Base-by-base conservation (phyloP, 1,140 invertebrate species). In the Scaptomyza pallida region DNA sequence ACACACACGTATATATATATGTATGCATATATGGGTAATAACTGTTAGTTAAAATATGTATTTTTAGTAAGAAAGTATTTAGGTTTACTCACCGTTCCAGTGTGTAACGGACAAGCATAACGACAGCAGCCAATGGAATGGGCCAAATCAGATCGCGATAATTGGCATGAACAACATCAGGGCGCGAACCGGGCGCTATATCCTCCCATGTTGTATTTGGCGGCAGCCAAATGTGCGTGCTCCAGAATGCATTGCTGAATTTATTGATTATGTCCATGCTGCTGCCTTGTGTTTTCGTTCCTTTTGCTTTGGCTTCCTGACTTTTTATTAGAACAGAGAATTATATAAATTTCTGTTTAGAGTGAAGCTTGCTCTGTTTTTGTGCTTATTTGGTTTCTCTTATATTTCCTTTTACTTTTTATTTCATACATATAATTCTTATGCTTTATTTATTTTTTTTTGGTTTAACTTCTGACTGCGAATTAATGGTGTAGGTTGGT, bases 181-280 rank as follows among this genome's bases (percentile, higher is more conserved):
- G 93, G 74, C 94, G 95, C 44, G 95, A 93, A 68, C 94, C 96
- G 17, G 97, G 95, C 76, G 94, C 93, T 44, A 98, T 94, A 89
- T 98, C 95, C n/a, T 93, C 93, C 97, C 97, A 98, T 79, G 96
- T 96, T 62, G 95, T 95, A 91, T 97, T 97, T 67, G 97, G 96
- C 62, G 97, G 97, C 81, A 97, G 93, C 97, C 97, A 98, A 81
- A 98, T 92, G 81, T 94, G 92, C 78, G 95, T 94, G 81, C 94
- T 94, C 97, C 97, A 98, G 92, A 98, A 97, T 74, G 92, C 92
- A 85, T 94, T 92, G 30, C 62, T 76, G 23, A 91, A 55, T 54
- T 72, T 75, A 75, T 76, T 81, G 50, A 91, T 65, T 77, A 89
- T 45, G 21, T 90, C 71, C 90, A 91, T 91, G 26, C 16, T 78